These are phyloP conservation scores for Sparus aurata DNA, from an alignment of 2,797 vertebrate species.

Conservation along the genomic window DNA sequence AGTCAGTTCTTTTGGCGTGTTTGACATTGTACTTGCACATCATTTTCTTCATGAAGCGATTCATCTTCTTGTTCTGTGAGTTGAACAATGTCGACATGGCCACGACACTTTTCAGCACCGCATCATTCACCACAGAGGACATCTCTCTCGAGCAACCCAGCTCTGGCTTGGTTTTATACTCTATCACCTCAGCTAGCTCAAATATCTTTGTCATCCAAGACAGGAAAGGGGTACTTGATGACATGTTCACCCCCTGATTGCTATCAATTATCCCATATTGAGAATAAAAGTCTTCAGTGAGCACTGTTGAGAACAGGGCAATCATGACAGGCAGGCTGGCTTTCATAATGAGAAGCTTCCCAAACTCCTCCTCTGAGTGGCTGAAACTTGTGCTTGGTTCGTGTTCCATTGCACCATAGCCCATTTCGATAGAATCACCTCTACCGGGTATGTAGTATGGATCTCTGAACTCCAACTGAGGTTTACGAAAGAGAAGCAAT, in stretches of 20 bases:
- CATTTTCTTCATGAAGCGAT: neutral
- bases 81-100: neutral
- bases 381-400: no score
- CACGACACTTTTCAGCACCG: neutral
- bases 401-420: neutral
- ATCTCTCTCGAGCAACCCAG: neutral
- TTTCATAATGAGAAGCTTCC: neutral
- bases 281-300: rapidly evolving
- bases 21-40: neutral
- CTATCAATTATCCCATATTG: neutral
- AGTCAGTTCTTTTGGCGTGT: neutral
- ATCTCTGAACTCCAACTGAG: neutral
- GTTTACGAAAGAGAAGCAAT: neutral
- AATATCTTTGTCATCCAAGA: neutral
- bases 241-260: neutral
- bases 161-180: neutral
- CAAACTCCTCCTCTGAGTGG: no score
- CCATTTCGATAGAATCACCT: neutral
- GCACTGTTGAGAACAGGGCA: neutral
- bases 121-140: neutral
- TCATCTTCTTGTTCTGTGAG: neutral
- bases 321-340: neutral
- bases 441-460: neutral
- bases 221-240: neutral
- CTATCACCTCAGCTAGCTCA: neutral